Percentiles rank a stretch among this genome's conserved stretches.
Evolutionary conservation across 2,113 vertebrate genomes (phyloP).

Genomic region (Osmerus eperlanus): DNA sequence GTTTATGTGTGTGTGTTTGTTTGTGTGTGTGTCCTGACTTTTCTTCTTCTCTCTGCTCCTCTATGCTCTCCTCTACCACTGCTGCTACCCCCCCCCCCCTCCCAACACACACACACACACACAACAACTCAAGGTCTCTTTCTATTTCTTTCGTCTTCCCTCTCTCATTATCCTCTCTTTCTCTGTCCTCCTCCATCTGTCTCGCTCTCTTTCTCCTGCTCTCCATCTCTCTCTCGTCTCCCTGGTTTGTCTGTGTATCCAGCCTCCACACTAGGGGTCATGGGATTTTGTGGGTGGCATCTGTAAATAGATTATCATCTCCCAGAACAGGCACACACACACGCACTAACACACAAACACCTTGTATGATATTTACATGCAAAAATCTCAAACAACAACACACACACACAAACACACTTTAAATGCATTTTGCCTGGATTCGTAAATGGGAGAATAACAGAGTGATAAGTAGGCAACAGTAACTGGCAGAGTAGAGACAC

Average conservation of each 20-base stretch:
- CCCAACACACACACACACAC: not conserved
- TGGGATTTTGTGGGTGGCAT: conserved; percentile 72
- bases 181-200: not conserved
- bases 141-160: not conserved
- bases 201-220: conserved; percentile 14
- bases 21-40: not conserved
- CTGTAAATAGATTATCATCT: conserved; percentile 73
- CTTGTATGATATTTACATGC: not conserved
- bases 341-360: conserved; percentile 16
- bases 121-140: not conserved
- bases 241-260: conserved; percentile 49
- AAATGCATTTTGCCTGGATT: conserved; percentile 34
- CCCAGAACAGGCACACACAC: conserved; percentile 42
- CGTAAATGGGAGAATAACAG: conserved; percentile 44
- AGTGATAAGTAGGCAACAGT: conserved; percentile 43
- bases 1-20: not conserved
- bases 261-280: conserved; percentile 65
- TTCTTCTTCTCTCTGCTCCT: not conserved
- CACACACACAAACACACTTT: not conserved
- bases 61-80: conserved; percentile 25
- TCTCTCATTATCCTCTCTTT: not conserved
- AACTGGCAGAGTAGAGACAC: conserved; percentile 40
- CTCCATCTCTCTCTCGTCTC: conserved; percentile 43
- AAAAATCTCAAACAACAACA: not conserved
- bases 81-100: conserved; percentile 17